A percentile compares a stretch with the other conserved stretches of the same genome.
Evolutionary conservation across 2,113 vertebrate genomes (phyloP).

Genomic region (Mesocricetus auratus): DNA sequence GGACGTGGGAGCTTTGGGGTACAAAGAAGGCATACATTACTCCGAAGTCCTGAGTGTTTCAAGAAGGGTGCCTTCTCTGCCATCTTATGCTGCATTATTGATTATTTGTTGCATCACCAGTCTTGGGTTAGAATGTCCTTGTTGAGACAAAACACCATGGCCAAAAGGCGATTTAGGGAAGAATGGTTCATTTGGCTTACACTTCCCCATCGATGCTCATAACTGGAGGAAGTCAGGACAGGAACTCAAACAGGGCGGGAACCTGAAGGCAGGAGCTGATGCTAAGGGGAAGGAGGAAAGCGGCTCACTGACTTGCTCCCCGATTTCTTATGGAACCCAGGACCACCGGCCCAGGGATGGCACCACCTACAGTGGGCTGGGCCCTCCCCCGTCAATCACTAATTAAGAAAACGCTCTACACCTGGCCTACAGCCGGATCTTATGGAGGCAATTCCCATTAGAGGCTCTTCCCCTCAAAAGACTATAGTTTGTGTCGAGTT

Average conservation of each 20-base stretch:
- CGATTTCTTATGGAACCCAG: background rate
- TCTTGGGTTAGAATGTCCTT: background rate
- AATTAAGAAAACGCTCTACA: background rate
- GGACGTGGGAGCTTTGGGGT: background rate
- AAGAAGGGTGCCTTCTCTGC: too few relatives aligned
- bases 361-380: fast-evolving
- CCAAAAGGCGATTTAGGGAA: background rate
- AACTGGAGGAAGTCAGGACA: background rate
- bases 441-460: background rate
- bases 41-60: background rate
- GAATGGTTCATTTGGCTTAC: background rate
- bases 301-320: background rate
- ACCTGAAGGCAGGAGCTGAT: background rate
- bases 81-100: fast-evolving
- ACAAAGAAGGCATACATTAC: background rate
- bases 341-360: background rate
- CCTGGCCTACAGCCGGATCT: background rate
- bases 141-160: background rate
- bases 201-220: background rate
- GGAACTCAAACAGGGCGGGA: background rate
- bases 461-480: background rate
- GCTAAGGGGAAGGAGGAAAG: too few relatives aligned
- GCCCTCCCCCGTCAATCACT: background rate
- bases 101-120: background rate
- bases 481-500: background rate